Conservation (phyloP, 2,113 vertebrate genomes). For the Spea multiplicata region DNA sequence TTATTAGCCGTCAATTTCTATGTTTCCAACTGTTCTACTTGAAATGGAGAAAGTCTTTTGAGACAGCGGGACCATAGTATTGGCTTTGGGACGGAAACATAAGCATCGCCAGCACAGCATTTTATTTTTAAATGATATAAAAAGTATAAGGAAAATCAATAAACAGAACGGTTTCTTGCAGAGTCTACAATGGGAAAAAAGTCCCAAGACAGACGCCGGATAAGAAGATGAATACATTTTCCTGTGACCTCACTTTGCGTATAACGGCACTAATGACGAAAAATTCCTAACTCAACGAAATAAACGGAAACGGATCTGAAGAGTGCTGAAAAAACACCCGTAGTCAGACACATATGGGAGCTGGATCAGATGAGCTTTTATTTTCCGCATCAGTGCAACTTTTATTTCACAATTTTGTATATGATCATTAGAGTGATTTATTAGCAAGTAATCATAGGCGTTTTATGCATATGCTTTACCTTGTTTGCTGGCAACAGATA, state of each 20-base stretch:
- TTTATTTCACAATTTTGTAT: conserved; percentile 62
- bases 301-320: conserved; percentile 33
- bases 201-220: conserved; percentile 15
- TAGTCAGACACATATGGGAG: conserved; percentile 51
- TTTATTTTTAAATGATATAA: no score
- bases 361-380: conserved; percentile 54
- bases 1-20: no score
- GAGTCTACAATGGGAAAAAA: not conserved
- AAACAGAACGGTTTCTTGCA: not conserved
- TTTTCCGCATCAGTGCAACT: conserved; percentile 57
- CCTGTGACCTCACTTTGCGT: conserved; percentile 21
- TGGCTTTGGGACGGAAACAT: no score
- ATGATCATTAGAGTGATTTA: conserved; percentile 64
- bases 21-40: no score
- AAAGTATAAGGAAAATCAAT: no score
- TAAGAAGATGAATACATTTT: conserved; percentile 14
- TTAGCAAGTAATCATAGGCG: conserved; percentile 58
- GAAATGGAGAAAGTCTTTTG: no score
- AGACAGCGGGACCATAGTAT: no score
- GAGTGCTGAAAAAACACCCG: conserved; percentile 36
- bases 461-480: conserved; percentile 61
- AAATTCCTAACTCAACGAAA: conserved; percentile 21
- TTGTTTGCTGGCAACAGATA: conserved; percentile 62
- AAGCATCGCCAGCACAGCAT: no score
- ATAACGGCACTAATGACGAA: not conserved